Base-by-base conservation (phyloP, 2,113 vertebrate species). In the Cettia cetti region DNA sequence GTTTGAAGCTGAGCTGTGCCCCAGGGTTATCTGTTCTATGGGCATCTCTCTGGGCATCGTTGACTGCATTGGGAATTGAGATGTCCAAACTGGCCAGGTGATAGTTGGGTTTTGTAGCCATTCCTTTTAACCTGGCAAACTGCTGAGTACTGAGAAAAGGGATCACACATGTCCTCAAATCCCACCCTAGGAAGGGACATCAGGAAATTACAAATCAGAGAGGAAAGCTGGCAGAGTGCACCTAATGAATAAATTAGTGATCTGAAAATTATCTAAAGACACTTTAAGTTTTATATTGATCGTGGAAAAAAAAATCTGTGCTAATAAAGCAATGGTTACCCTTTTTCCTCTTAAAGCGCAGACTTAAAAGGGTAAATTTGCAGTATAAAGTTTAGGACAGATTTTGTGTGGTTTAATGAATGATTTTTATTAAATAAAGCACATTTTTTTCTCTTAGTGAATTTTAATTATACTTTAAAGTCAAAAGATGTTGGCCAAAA, bases 211-310 rank as follows among this genome's bases (percentile, higher is more conserved):
- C 4, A 66, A 45, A 64, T 70, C 40, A 52, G 35, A 50, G 64
- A 47, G 49, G 35, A 74, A 74, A 69, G 26, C 14, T 42, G 40
- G 2, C 0, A 0, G 11, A 15, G 7, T 26, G 2, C 8, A 6
- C 10, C 1, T 42, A 14, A 42, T 13, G 15, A 50, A 33, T 72
- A 68, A 92, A 72, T 44, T 5, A 28, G 21, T 40, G 15, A 15
- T 37, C 63, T 44, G 27, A 69, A 60, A 82, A 56, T 47, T 0
- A 11, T 49, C 42, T 68, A 40, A 82, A 71, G 30, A 19, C 7
- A 27, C 27, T 59, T 35, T 7, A 60, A 14, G 13, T 66, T 82
- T 49, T 35, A 14, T 57, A 33, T 12, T 79, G 0, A 19, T 53
- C 6, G 49, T 71, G 13, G 5, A 1, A 20, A 8, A 53, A 68